A percentile compares a stretch with the other conserved stretches of the same genome.
Evolutionary conservation across 92 coral and sea anemone genomes (phyloP).

Genomic region (Siderastrea radians): DNA sequence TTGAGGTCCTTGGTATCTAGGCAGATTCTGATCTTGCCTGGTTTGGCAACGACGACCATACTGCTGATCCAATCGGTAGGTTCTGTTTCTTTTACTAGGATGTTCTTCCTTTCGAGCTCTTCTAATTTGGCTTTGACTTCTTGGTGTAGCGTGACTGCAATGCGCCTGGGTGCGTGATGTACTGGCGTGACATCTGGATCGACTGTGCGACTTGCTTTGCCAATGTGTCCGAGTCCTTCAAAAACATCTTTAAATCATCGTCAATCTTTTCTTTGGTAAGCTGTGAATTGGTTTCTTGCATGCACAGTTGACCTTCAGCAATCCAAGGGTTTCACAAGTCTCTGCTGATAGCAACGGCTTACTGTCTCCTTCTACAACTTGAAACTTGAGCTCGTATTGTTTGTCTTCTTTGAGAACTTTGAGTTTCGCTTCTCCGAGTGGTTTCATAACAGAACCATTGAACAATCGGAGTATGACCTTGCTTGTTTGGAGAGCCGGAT

Average conservation of each 20-base stretch:
- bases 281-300: background rate
- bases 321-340: constrained; percentile 49
- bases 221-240: constrained; percentile 73
- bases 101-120: too few relatives aligned
- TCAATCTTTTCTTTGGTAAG: constrained; percentile 54
- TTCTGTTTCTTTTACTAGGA: too few relatives aligned
- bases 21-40: constrained; percentile 68
- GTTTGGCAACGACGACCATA: constrained; percentile 55
- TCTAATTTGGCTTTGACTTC: too few relatives aligned
- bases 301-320: constrained; percentile 38
- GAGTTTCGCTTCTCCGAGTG: too few relatives aligned
- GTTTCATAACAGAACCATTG: constrained; percentile 50
- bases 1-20: constrained; percentile 58
- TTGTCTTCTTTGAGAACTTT: constrained; percentile 9
- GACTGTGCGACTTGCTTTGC: constrained; percentile 51
- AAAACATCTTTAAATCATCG: constrained; percentile 47
- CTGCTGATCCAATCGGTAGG: constrained; percentile 27
- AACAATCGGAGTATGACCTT: constrained; percentile 42
- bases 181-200: constrained; percentile 53
- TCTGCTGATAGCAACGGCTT: constrained; percentile 66
- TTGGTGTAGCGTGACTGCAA: constrained; percentile 55
- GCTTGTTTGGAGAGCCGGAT: constrained; percentile 46
- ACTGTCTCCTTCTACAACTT: constrained; percentile 59
- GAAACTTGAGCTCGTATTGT: constrained; percentile 40
- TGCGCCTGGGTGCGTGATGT: constrained; percentile 50